phyloP scores from a whole-genome alignment of 1,140 invertebrate species.

The Calycopis cecrops region DNA sequence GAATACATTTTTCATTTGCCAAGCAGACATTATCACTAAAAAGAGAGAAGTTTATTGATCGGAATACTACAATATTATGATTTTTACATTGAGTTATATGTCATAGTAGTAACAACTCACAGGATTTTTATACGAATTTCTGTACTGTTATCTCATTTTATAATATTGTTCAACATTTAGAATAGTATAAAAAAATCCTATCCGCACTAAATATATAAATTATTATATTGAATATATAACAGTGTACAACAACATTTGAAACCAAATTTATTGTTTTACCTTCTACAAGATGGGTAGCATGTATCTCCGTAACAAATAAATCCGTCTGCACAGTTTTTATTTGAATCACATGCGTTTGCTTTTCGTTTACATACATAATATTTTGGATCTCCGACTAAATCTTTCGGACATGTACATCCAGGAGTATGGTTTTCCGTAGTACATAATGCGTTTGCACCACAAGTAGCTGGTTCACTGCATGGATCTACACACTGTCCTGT shows the following conservation, averaged over 20 bases:
- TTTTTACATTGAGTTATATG: no score
- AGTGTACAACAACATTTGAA: background rate
- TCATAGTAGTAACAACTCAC: no score
- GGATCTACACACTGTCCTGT: constrained; percentile 86
- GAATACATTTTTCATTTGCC: constrained; percentile 88
- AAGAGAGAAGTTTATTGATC: constrained; percentile 28
- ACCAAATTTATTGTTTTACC: constrained; percentile 49
- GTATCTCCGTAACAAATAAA: constrained; percentile 83
- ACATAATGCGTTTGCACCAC: constrained; percentile 89
- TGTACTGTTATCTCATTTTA: no score
- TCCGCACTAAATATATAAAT: no score
- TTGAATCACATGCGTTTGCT: constrained; percentile 77
- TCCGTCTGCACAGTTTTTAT: constrained; percentile 80
- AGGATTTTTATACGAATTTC: no score
- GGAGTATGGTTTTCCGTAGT: constrained; percentile 81
- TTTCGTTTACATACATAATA: constrained; percentile 83
- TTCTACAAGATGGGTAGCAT: constrained; percentile 85
- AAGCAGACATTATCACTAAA: constrained; percentile 87
- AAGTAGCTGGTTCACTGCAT: constrained; percentile 85
- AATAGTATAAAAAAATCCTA: no score
- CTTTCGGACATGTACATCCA: constrained; percentile 83
- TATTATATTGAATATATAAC: no score
- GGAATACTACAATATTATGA: constrained; percentile 1
- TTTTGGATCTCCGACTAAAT: constrained; percentile 84
- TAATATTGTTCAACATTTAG: no score